These are phyloP conservation scores for Drosophila gunungcola DNA, from an alignment of 1,140 invertebrate genomes.

Conservation along the genomic window DNA sequence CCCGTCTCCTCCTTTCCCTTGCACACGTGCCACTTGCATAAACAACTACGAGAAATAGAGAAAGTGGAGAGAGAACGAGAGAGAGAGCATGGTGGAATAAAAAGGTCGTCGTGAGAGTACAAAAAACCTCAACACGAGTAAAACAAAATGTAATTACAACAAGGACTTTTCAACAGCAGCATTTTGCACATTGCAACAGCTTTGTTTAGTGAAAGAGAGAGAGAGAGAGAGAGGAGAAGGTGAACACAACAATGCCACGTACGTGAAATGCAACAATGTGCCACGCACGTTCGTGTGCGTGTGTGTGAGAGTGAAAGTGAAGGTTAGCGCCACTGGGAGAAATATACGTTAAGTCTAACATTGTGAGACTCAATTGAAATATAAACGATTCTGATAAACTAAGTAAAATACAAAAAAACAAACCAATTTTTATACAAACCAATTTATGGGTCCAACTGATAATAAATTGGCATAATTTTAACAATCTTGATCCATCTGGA, in stretches of 20 bases:
- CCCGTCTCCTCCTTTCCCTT: conserved; percentile 7
- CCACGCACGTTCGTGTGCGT: conserved; percentile 37
- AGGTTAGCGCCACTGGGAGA: conserved; percentile 53
- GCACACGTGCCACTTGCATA: conserved; percentile 65
- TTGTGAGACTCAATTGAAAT: too few species aligned
- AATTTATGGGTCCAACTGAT: too few species aligned
- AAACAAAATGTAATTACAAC: conserved; percentile 83
- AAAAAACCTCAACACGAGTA: conserved; percentile 83
- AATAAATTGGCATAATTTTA: too few species aligned
- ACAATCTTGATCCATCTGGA: too few species aligned
- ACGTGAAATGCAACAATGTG: conserved; percentile 76
- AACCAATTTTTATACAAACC: too few species aligned
- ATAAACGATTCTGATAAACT: too few species aligned
- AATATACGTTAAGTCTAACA: not conserved
- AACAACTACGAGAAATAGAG: conserved; percentile 46
- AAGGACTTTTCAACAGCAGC: conserved; percentile 68
- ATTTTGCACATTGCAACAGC: conserved; percentile 68
- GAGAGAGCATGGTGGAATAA: conserved; percentile 26
- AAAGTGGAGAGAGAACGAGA: conserved; percentile 2
- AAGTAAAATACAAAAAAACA: too few species aligned
- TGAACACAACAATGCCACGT: conserved; percentile 54
- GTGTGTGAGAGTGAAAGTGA: conserved; percentile 69
- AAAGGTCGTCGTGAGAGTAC: conserved; percentile 66
- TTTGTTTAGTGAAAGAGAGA: conserved; percentile 29
- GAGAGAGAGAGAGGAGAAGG: conserved; percentile 1